Base-by-base conservation (phyloP, 2,888 invertebrate genomes). In the Taenaris catops region DNA sequence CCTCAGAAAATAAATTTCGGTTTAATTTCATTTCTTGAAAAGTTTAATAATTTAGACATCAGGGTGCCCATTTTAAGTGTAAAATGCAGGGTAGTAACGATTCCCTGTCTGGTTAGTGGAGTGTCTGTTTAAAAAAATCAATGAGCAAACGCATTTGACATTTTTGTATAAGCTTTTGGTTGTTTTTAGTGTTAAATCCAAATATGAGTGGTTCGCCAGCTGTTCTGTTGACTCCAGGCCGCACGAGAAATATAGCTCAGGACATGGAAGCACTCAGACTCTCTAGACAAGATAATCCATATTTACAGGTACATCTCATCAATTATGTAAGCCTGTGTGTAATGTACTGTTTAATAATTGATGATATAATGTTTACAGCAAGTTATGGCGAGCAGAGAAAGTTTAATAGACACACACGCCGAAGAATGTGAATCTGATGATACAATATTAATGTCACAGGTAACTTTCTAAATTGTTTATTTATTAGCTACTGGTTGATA, bases 261-360 rank as follows among this genome's bases (percentile, higher is more conserved):
- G 95, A 95, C 62, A 94, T 95, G 94, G 94, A 94, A 67, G 93
- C 94, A 10, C 80, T 95, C 23, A 88, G 94, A 55, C 88, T 94
- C 25, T 94, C 94, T 4, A 87, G 95, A 41, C 94, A 94, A 72
- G 95, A 95, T 71, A 95, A 95, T 78, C 95, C 95, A 1, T 94
- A 93, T 64, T 80, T 95, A 42, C 93, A 94, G 90, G 94, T 93
- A 65, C 4, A 34, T 21, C 34, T 23, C 4, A 4, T 3, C 12
- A 1, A 28, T 37, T 43, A 43, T 25, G 28, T 37, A 37, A 37
- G 20, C 8, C 4, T 24, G 8, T 31, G 18, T 32, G 9, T 36
- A 41, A 42, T 10, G 7, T 8, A 8, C 21, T 29, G 16, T 16
- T 12, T 39, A 34, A 25, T 44, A 23, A 36, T 10, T 25, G 18